These are phyloP conservation scores for Kuschelorhynchus macadamiae DNA, from an alignment of 2,888 invertebrate genomes.

Conservation along the genomic window DNA sequence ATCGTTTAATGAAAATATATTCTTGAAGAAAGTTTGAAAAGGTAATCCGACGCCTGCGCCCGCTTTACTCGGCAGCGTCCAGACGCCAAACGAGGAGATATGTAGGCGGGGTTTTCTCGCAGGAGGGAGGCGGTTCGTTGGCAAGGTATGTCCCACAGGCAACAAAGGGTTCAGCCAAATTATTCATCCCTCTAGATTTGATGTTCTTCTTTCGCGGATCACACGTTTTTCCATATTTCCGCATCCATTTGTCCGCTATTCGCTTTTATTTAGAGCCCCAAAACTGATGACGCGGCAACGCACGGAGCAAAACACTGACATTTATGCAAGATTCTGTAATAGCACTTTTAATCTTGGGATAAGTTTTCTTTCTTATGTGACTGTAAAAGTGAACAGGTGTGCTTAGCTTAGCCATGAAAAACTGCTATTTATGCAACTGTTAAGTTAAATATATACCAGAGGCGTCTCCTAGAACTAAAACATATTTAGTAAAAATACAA, in stretches of 20 bases:
- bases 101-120: constrained; percentile 66
- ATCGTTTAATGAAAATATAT: constrained; percentile 50
- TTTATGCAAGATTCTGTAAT: no score
- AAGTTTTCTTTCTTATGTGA: no score
- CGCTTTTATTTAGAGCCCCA: constrained; percentile 12
- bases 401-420: no score
- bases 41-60: constrained; percentile 62
- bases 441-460: no score
- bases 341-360: no score
- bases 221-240: constrained; percentile 40
- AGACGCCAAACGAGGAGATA: constrained; percentile 65
- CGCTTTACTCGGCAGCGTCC: constrained; percentile 56
- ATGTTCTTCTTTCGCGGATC: constrained; percentile 44
- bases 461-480: no score
- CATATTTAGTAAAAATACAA: no score
- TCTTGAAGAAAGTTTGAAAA: constrained; percentile 57
- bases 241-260: constrained; percentile 7
- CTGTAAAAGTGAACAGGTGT: no score
- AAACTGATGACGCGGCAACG: neutral
- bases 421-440: no score
- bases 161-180: constrained; percentile 67
- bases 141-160: constrained; percentile 66
- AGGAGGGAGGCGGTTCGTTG: constrained; percentile 65
- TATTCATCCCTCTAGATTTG: constrained; percentile 68
- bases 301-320: no score